These are phyloP conservation scores for Drosophila bocqueti DNA, from an alignment of 1,140 invertebrate species.

Conservation along the genomic window DNA sequence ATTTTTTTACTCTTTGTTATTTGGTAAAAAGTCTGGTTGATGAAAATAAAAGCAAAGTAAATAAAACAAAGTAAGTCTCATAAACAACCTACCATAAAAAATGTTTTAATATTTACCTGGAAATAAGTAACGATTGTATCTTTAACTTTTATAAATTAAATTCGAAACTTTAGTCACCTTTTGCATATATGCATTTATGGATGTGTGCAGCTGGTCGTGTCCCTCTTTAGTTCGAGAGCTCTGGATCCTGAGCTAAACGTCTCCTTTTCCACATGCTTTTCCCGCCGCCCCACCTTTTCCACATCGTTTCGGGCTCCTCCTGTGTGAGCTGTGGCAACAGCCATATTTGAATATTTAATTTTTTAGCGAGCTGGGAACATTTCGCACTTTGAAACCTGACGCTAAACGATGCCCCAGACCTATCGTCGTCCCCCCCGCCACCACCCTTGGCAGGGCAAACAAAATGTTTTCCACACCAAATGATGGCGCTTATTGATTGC, in stretches of 20 bases:
- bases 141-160: neutral
- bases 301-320: slow-evolving; percentile 6
- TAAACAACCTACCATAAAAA: no score
- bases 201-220: slow-evolving; percentile 44
- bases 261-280: slow-evolving; percentile 10
- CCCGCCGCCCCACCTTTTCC: neutral
- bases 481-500: slow-evolving; percentile 61
- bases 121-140: no score
- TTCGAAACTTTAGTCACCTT: slow-evolving; percentile 49
- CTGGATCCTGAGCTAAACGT: slow-evolving; percentile 42
- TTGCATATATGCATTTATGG: slow-evolving; percentile 44
- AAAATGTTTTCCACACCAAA: slow-evolving; percentile 69
- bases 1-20: no score
- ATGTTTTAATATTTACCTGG: no score
- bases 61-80: no score
- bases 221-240: slow-evolving; percentile 69
- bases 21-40: no score
- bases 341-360: slow-evolving; percentile 82
- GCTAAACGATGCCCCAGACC: slow-evolving; percentile 61
- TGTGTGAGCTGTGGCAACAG: slow-evolving; percentile 30
- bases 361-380: slow-evolving; percentile 78
- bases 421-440: slow-evolving; percentile 15
- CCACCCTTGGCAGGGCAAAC: slow-evolving; percentile 53
- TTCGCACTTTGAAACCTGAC: slow-evolving; percentile 76
- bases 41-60: no score